Evolutionary conservation across 2,113 vertebrate species (phyloP).

Genomic region (Canis aureus): DNA sequence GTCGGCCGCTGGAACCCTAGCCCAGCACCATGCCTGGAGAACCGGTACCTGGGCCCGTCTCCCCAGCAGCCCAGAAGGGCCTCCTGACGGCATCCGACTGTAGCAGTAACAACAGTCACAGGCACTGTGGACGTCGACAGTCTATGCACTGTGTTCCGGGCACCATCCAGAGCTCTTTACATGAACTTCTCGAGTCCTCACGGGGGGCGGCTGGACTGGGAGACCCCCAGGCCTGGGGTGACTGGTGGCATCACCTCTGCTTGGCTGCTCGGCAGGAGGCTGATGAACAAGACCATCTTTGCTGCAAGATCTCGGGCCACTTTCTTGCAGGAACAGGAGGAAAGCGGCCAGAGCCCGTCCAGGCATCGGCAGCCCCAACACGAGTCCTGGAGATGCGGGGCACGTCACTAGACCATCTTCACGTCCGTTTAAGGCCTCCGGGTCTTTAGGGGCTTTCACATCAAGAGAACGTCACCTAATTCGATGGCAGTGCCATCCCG

Average conservation of each 20-base stretch:
- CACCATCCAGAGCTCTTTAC: accelerated
- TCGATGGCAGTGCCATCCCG: neutral
- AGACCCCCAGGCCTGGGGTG: neutral
- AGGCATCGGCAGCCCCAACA: neutral
- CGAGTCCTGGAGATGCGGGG: neutral
- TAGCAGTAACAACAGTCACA: accelerated
- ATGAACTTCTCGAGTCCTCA: neutral
- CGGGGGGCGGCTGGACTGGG: neutral
- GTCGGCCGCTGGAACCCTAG: neutral
- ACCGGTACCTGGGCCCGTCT: too few species aligned
- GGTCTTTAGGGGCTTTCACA: neutral
- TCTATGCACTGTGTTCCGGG: neutral
- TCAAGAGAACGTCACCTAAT: neutral
- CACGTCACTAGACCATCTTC: too few species aligned
- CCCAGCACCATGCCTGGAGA: neutral
- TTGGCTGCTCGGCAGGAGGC: neutral
- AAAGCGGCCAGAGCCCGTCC: too few species aligned
- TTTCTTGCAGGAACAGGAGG: neutral
- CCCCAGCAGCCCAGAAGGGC: too few species aligned
- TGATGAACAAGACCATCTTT: neutral
- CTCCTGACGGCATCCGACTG: neutral
- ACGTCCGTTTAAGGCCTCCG: neutral
- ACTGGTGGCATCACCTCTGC: accelerated
- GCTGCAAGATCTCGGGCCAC: neutral
- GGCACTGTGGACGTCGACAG: accelerated